Percentiles rank a stretch among this genome's conserved stretches.
These are phyloP conservation scores for Megaceryle alcyon DNA, from an alignment of 2,797 vertebrate genomes.

Conservation along the genomic window DNA sequence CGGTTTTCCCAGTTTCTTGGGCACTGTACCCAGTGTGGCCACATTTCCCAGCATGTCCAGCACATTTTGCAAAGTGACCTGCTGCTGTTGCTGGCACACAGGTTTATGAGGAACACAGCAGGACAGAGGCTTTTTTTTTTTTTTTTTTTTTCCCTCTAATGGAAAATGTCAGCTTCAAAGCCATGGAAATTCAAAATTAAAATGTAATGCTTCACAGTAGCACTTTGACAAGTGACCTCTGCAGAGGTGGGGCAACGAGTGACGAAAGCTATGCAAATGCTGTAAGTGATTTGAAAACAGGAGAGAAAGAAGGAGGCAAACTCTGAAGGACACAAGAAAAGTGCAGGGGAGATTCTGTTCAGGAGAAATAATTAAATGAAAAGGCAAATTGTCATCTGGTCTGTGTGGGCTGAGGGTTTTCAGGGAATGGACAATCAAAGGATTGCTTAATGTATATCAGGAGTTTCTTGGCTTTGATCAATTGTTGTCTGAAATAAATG, in stretches of 20 bases:
- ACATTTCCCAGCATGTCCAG: accelerated
- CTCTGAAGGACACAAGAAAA: background rate
- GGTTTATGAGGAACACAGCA: background rate
- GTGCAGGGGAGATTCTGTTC: background rate
- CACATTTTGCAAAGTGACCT: background rate
- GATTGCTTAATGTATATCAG: background rate
- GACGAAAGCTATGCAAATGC: conserved; percentile 8
- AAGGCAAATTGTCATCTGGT: background rate
- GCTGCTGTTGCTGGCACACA: background rate
- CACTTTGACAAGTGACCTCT: background rate
- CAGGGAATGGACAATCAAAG: conserved; percentile 23
- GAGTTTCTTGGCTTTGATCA: conserved; percentile 49
- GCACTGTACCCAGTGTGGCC: background rate
- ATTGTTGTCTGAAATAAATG: conserved; percentile 15
- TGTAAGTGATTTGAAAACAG: background rate
- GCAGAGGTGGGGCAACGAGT: background rate
- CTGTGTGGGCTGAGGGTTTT: background rate
- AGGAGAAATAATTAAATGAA: background rate
- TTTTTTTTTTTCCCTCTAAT: background rate
- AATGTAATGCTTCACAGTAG: accelerated
- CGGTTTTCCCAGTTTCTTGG: background rate
- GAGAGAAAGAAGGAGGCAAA: background rate
- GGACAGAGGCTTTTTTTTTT: background rate
- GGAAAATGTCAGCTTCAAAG: conserved; percentile 28
- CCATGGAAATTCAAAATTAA: background rate